Evolutionary conservation across 2,888 invertebrate species (phyloP).

Genomic region (Melanargia galathea): DNA sequence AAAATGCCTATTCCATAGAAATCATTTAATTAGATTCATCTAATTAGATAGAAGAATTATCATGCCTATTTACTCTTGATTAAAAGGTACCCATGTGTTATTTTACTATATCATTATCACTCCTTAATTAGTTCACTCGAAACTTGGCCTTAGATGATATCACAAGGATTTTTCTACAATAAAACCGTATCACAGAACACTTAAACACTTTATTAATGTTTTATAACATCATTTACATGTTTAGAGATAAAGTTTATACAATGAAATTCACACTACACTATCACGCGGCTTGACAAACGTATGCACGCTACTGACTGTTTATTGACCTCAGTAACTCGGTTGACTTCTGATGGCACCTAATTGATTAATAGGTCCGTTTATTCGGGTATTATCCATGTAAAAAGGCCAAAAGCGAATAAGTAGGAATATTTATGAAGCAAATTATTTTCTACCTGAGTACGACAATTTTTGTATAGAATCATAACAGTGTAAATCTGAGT

Average conservation of each 20-base stretch:
- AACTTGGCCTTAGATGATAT: not conserved
- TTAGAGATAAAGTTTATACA: constrained; percentile 18
- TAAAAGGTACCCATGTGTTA: not conserved
- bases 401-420: constrained; percentile 33
- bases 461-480: not conserved
- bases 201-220: constrained; percentile 30
- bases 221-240: constrained; percentile 23
- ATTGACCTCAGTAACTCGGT: constrained; percentile 36
- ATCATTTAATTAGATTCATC: no score
- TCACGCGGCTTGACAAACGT: constrained; percentile 36
- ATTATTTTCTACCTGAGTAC: not conserved
- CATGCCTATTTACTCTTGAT: no score
- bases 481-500: not conserved
- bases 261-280: constrained; percentile 20
- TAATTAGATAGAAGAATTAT: no score
- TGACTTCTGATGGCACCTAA: constrained; percentile 37
- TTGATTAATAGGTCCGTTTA: constrained; percentile 43
- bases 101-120: not conserved
- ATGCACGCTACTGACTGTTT: constrained; percentile 33
- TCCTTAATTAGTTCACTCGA: constrained; percentile 2
- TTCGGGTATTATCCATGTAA: constrained; percentile 40
- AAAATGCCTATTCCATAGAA: no score
- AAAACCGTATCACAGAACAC: constrained; percentile 26
- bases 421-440: constrained; percentile 21
- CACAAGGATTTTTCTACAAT: constrained; percentile 20